Conservation (phyloP, 2,888 invertebrate species). For the Chrysopilus asiliformis region DNA sequence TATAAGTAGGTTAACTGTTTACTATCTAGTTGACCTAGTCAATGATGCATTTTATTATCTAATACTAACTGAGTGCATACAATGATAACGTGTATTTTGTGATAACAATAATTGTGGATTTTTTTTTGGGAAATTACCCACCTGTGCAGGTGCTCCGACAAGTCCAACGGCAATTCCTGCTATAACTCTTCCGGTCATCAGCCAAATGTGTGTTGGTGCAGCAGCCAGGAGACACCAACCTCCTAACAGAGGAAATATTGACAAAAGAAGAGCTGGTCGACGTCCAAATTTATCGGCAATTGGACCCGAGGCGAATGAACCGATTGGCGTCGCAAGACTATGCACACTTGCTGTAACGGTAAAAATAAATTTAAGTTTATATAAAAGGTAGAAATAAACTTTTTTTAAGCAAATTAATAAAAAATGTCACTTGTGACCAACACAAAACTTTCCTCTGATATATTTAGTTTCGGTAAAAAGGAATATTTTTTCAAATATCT, state of each 20-base stretch:
- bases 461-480: too few relatives aligned
- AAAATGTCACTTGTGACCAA: too few relatives aligned
- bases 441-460: too few relatives aligned
- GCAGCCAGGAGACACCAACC: slow-evolving; percentile 57
- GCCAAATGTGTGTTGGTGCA: slow-evolving; percentile 40
- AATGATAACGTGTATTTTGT: too few relatives aligned
- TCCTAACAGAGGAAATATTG: slow-evolving; percentile 48
- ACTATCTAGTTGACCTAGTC: too few relatives aligned
- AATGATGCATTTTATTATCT: too few relatives aligned
- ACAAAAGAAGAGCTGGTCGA: slow-evolving; percentile 48
- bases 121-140: slow-evolving; percentile 24
- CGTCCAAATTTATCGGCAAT: slow-evolving; percentile 57
- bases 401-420: too few relatives aligned
- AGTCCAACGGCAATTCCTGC: slow-evolving; percentile 62
- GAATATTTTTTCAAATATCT: too few relatives aligned
- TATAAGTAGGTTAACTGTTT: neutral
- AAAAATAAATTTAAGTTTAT: slow-evolving; percentile 1
- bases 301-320: slow-evolving; percentile 56
- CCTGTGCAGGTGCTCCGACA: slow-evolving; percentile 61
- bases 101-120: neutral
- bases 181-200: slow-evolving; percentile 51
- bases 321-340: slow-evolving; percentile 62
- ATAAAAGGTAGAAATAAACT: too few relatives aligned
- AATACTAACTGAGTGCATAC: too few relatives aligned
- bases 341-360: slow-evolving; percentile 54